A percentile compares a stretch with the other conserved stretches of the same genome.
Evolutionary conservation across 2,113 vertebrate species (phyloP).

Genomic region (Poecilia latipinna): DNA sequence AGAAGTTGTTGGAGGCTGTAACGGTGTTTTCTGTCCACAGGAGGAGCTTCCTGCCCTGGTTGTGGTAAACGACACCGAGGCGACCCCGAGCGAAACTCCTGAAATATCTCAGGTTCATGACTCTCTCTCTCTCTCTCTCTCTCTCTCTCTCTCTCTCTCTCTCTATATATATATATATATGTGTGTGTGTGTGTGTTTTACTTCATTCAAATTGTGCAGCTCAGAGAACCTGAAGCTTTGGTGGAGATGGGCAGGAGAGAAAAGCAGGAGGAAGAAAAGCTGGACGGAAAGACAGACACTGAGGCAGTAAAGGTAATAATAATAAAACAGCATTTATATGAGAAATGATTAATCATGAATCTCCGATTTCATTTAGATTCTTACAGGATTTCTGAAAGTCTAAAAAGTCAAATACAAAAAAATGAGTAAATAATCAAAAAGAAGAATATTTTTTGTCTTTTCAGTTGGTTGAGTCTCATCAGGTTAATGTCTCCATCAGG

Average conservation of each 20-base stretch:
- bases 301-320: conserved; percentile 7
- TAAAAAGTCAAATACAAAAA: background rate
- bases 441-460: no score
- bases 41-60: background rate
- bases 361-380: background rate
- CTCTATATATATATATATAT: no score
- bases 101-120: background rate
- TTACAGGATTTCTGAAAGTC: background rate
- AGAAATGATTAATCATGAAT: background rate
- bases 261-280: background rate
- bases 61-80: background rate
- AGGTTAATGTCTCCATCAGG: conserved; percentile 16
- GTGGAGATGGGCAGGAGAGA: background rate
- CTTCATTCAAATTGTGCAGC: background rate
- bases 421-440: no score
- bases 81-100: background rate
- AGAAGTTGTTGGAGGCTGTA: no score
- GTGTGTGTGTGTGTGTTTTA: no score
- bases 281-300: background rate
- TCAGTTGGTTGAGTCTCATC: background rate
- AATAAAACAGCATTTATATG: background rate
- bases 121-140: no score
- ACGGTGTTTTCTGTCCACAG: background rate
- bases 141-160: no score
- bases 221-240: background rate